These are phyloP conservation scores for Morbakka virulenta DNA, from an alignment of 30 jellyfish, hydroid and myxozoan genomes.

Conservation along the genomic window DNA sequence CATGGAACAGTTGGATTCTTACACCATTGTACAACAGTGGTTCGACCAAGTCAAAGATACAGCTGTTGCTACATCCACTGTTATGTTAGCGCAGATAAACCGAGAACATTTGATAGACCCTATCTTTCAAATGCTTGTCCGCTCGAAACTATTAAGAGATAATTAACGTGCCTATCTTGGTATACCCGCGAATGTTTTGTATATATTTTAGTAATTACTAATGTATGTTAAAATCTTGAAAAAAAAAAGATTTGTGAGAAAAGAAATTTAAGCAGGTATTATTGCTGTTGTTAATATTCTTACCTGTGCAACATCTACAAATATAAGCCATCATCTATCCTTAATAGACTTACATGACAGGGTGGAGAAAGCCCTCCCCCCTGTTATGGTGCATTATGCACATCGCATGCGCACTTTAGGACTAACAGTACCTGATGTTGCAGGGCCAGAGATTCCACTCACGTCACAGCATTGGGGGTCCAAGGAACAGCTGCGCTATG, in stretches of 20 bases:
- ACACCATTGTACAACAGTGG: not conserved
- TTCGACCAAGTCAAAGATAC: not conserved
- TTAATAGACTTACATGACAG: not conserved
- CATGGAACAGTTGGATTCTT: not conserved
- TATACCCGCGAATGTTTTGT: no score
- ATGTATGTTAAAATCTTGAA: no score
- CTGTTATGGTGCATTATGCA: not conserved
- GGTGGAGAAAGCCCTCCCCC: not conserved
- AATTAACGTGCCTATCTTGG: no score
- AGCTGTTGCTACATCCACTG: not conserved
- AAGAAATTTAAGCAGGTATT: no score
- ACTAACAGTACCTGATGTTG: not conserved
- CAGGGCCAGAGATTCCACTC: not conserved
- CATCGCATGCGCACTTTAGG: not conserved
- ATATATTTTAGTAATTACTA: no score
- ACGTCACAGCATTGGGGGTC: not conserved
- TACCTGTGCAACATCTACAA: no score
- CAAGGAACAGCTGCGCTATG: not conserved
- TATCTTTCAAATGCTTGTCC: not conserved
- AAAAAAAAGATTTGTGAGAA: no score
- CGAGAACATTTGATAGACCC: not conserved
- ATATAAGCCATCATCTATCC: not conserved
- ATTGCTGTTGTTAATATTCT: no score
- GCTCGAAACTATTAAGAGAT: not conserved
- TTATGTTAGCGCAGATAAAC: not conserved